Conservation (phyloP, 2,113 vertebrate genomes). For the Eolophus roseicapilla region DNA sequence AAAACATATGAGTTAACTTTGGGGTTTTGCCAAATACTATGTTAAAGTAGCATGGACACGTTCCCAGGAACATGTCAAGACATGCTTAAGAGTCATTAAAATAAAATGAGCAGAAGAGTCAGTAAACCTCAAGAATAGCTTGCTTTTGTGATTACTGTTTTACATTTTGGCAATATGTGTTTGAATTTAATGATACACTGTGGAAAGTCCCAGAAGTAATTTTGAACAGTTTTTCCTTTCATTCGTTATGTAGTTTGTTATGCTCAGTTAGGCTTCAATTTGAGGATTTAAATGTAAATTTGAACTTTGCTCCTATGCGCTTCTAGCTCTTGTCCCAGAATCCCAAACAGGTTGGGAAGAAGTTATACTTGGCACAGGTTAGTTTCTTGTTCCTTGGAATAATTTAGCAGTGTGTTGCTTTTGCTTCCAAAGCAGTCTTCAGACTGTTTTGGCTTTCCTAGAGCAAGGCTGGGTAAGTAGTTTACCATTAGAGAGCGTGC, state of each 20-base stretch:
- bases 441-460: neutral
- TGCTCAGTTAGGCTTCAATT: neutral
- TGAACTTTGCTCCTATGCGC: neutral
- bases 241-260: neutral
- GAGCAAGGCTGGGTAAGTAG: neutral
- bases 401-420: neutral
- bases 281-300: neutral
- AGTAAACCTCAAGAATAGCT: neutral
- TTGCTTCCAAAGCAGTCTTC: neutral
- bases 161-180: neutral
- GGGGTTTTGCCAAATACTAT: neutral
- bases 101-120: neutral
- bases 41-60: neutral
- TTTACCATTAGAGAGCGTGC: neutral
- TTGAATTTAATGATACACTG: neutral
- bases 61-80: neutral
- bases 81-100: neutral
- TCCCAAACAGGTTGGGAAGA: neutral
- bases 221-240: neutral
- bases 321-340: neutral
- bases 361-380: neutral
- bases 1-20: neutral
- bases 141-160: slow-evolving; percentile 7
- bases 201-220: neutral
- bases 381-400: neutral